Percentiles rank a stretch among this genome's conserved stretches.
Evolutionary conservation across 2,113 vertebrate species (phyloP).

Genomic region (Stegastes partitus): DNA sequence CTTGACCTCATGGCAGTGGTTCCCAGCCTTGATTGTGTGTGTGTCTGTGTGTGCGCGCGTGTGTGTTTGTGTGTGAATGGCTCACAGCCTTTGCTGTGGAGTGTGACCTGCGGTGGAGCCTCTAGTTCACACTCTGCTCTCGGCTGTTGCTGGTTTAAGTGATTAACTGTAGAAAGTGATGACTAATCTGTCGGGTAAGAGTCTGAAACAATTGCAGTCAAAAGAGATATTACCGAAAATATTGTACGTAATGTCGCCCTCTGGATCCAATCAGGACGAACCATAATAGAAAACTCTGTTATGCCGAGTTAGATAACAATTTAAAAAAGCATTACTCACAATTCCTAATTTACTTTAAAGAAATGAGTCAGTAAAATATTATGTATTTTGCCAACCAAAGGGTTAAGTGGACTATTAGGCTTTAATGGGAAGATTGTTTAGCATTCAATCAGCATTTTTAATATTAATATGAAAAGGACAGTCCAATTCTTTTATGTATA

Average conservation of each 20-base stretch:
- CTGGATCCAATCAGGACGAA: constrained; percentile 40
- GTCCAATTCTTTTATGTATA: no score
- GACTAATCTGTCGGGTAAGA: constrained; percentile 63
- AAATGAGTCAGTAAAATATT: neutral
- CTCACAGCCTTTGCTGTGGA: constrained; percentile 63
- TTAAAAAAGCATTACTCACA: constrained; percentile 16
- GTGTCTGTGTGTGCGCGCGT: constrained; percentile 14
- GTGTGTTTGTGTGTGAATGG: constrained; percentile 36
- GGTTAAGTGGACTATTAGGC: neutral
- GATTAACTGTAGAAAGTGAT: constrained; percentile 69
- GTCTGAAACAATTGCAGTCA: constrained; percentile 43
- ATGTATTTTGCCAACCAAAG: neutral
- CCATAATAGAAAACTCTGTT: constrained; percentile 21
- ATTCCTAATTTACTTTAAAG: neutral
- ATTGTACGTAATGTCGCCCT: constrained; percentile 17
- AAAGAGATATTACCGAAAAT: constrained; percentile 40
- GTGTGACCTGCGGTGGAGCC: constrained; percentile 71
- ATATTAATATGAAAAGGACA: no score
- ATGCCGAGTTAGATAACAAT: neutral
- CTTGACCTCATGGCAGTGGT: constrained; percentile 71
- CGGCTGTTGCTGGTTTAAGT: constrained; percentile 64
- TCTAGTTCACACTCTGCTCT: constrained; percentile 61
- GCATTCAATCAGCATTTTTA: no score
- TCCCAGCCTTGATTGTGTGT: constrained; percentile 48
- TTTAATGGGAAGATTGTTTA: no score